phyloP scores from a whole-genome alignment of 2,888 invertebrate genomes.

The Caenorhabditis sp. region DNA sequence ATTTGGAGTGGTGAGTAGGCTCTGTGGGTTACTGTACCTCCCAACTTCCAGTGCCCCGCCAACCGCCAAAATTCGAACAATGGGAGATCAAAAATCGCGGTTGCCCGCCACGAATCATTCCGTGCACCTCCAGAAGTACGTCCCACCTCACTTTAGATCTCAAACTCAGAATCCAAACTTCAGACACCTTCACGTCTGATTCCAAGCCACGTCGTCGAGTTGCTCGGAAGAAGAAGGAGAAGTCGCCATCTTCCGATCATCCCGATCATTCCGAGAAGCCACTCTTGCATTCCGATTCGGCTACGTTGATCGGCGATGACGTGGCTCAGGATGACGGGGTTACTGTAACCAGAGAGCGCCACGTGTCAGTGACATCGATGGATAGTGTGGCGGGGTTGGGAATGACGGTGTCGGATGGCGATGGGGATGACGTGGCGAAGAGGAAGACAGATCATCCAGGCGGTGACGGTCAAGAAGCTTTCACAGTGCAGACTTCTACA shows the following conservation, averaged over 20 bases:
- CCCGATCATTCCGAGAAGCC: no score
- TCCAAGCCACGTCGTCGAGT: slow-evolving; percentile 14
- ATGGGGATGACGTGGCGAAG: slow-evolving; percentile 13
- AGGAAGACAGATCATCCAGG: no score
- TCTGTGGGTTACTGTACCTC: background rate
- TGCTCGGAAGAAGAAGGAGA: background rate
- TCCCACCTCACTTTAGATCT: background rate
- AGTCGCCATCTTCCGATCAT: no score
- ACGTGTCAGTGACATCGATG: slow-evolving; percentile 32
- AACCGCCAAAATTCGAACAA: slow-evolving; percentile 34
- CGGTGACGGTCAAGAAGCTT: no score
- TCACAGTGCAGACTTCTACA: no score
- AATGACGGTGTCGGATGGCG: slow-evolving; percentile 25
- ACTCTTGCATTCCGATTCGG: slow-evolving; percentile 33
- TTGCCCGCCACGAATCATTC: slow-evolving; percentile 34
- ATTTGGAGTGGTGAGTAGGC: slow-evolving; percentile 45
- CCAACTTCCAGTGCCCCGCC: slow-evolving; percentile 26
- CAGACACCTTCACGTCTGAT: slow-evolving; percentile 1
- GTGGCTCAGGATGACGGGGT: background rate
- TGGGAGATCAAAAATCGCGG: slow-evolving; percentile 41
- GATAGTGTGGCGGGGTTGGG: slow-evolving; percentile 38
- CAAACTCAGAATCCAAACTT: background rate
- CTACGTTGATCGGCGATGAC: slow-evolving; percentile 25
- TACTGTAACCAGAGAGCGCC: background rate
- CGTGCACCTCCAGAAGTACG: slow-evolving; percentile 8